These are phyloP conservation scores for Mallotus villosus DNA, from an alignment of 2,797 vertebrate species.

Conservation along the genomic window DNA sequence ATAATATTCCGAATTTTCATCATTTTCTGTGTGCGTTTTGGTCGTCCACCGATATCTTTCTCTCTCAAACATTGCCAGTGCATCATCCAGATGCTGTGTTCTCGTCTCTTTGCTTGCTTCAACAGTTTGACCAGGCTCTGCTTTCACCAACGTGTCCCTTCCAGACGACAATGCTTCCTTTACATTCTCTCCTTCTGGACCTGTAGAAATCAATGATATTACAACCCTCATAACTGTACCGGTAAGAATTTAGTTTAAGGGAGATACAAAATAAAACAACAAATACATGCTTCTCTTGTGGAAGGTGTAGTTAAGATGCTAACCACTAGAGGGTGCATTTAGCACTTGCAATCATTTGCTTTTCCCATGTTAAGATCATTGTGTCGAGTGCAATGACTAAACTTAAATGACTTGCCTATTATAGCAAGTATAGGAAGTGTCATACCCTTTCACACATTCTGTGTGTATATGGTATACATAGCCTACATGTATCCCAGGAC, in stretches of 20 bases:
- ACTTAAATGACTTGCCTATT: not conserved
- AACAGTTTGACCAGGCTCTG: slow-evolving; percentile 40
- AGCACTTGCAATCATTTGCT: not conserved
- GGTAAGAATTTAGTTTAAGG: not conserved
- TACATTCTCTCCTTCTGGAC: not conserved
- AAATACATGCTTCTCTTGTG: not conserved
- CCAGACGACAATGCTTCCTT: not conserved
- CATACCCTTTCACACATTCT: not conserved
- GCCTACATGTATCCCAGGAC: not conserved
- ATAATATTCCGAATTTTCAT: slow-evolving; percentile 29
- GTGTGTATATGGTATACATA: not conserved
- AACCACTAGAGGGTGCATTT: slow-evolving; percentile 1
- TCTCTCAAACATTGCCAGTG: slow-evolving; percentile 13
- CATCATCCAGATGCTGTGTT: slow-evolving; percentile 10
- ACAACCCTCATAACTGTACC: slow-evolving; percentile 10
- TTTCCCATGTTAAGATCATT: not conserved
- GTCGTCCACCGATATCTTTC: slow-evolving; percentile 34
- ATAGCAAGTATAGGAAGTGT: not conserved
- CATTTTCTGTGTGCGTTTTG: not conserved
- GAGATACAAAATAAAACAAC: slow-evolving; percentile 38
- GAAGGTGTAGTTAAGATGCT: not conserved
- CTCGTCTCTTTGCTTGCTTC: slow-evolving; percentile 6
- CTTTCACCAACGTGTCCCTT: slow-evolving; percentile 53
- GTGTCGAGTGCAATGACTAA: not conserved
- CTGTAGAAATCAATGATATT: slow-evolving; percentile 11